Evolutionary conservation across 2,888 invertebrate species (phyloP).

Genomic region (Mimas tiliae): DNA sequence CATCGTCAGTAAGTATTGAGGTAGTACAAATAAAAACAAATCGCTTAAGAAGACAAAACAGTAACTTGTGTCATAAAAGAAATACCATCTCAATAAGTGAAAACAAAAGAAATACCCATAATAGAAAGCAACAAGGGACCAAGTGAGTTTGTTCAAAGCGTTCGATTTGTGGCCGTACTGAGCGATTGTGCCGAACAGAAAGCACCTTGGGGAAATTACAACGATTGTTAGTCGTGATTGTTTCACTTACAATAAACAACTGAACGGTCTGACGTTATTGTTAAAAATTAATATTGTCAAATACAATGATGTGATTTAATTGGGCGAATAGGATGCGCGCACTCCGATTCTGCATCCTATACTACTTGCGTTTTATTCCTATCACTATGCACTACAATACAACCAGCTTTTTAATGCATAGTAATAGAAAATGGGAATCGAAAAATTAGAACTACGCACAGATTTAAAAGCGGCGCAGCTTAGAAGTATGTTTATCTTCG

Average conservation of each 20-base stretch:
- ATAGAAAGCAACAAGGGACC: conserved; percentile 23
- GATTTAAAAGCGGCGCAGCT: too few species aligned
- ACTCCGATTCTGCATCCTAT: too few species aligned
- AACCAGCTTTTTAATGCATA: too few species aligned
- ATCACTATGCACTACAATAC: too few species aligned
- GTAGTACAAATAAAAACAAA: too few species aligned
- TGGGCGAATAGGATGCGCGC: not conserved
- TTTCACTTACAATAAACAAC: not conserved
- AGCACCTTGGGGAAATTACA: conserved; percentile 16
- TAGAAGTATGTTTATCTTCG: too few species aligned
- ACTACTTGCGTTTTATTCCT: too few species aligned
- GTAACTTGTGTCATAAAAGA: not conserved
- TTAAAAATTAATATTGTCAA: not conserved
- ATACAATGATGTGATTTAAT: not conserved
- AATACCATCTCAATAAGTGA: not conserved
- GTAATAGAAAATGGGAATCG: too few species aligned
- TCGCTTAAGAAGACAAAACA: not conserved
- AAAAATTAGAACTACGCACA: too few species aligned
- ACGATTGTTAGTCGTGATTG: conserved; percentile 2
- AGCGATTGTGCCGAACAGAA: not conserved
- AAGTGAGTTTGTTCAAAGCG: conserved; percentile 19
- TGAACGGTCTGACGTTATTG: conserved; percentile 1
- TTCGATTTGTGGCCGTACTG: conserved; percentile 28
- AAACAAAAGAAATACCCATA: conserved; percentile 1
- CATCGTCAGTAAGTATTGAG: not conserved